Conservation (phyloP, 2,113 vertebrate species). For the Saccopteryx leptura region DNA sequence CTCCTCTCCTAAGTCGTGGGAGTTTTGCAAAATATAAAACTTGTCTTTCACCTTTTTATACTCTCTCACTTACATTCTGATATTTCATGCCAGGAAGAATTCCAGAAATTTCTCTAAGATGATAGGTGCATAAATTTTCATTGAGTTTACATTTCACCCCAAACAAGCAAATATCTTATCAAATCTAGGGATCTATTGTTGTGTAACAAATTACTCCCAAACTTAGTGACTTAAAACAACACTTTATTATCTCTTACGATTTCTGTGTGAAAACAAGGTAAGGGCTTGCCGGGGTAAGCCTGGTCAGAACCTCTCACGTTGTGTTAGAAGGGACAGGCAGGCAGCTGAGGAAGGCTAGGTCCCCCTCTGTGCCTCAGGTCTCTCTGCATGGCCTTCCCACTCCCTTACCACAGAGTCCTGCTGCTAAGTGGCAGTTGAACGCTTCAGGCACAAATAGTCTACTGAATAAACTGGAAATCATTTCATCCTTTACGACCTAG, state of each 20-base stretch:
- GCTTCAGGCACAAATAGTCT: neutral
- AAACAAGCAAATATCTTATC: neutral
- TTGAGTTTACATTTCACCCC: neutral
- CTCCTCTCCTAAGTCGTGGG: conserved; percentile 27
- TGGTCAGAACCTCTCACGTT: no score
- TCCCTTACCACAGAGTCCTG: neutral
- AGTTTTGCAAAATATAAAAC: conserved; percentile 30
- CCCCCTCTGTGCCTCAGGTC: neutral
- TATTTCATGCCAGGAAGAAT: neutral
- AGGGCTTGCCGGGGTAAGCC: no score
- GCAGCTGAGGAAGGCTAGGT: neutral
- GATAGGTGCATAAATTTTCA: conserved; percentile 53
- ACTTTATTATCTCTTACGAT: neutral
- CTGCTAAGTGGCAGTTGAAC: neutral
- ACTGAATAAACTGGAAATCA: neutral
- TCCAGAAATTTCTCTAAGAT: conserved; percentile 60
- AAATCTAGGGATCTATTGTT: neutral
- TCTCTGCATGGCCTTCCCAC: neutral
- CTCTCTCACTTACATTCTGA: no score
- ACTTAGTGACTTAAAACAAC: neutral
- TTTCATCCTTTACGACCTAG: neutral
- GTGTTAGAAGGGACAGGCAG: no score
- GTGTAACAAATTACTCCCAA: neutral
- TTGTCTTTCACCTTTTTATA: neutral
- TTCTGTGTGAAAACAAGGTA: neutral